phyloP scores from a whole-genome alignment of 2,888 invertebrate species.

The Andrena praecox region DNA sequence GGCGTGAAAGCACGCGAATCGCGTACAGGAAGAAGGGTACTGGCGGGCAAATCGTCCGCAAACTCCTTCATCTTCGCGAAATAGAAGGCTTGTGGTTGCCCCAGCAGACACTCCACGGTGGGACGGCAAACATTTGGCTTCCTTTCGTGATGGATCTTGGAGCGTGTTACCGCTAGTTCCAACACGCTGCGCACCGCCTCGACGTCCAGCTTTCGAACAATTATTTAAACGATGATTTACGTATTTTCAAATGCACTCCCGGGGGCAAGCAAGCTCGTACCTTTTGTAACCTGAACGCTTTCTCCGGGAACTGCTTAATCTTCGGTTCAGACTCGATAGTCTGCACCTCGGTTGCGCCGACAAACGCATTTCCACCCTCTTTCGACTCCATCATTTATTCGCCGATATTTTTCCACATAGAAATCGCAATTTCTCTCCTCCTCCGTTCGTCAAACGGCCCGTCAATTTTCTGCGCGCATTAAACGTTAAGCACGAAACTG shows the following conservation, averaged over 20 bases:
- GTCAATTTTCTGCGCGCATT: no score
- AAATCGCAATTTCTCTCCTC: not conserved
- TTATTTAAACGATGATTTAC: not conserved
- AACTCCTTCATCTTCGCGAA: constrained; percentile 73
- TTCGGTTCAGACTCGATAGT: not conserved
- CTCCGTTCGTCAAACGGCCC: not conserved
- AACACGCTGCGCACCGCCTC: constrained; percentile 9
- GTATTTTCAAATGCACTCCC: not conserved
- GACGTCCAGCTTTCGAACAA: constrained; percentile 11
- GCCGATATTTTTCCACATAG: not conserved
- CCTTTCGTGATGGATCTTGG: constrained; percentile 32
- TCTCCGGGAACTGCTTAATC: not conserved
- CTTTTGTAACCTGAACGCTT: constrained; percentile 3
- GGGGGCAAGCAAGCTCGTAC: not conserved
- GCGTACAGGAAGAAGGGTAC: constrained; percentile 74
- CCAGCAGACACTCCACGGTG: constrained; percentile 46
- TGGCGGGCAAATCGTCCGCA: constrained; percentile 72
- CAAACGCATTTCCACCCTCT: constrained; percentile 41
- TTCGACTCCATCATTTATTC: constrained; percentile 14
- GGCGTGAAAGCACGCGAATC: not conserved
- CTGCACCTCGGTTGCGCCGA: not conserved
- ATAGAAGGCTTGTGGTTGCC: constrained; percentile 61
- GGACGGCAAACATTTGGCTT: constrained; percentile 6
- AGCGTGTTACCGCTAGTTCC: not conserved
- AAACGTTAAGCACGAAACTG: no score